phyloP scores from a whole-genome alignment of 64 coral and sea anemone genomes.

The Pocillopora verrucosa region DNA sequence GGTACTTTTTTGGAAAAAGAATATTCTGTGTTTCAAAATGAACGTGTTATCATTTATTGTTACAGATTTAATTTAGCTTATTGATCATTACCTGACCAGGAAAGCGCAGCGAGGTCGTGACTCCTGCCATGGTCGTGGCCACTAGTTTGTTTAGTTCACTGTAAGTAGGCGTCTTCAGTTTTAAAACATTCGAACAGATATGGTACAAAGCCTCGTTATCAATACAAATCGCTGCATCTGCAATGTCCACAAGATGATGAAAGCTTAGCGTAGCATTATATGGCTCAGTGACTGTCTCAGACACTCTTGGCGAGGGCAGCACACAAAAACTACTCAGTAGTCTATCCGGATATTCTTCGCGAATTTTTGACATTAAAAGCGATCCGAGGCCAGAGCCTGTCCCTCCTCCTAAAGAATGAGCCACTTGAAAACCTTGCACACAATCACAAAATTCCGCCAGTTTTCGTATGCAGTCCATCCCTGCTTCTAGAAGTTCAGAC shows the following conservation, averaged over 20 bases:
- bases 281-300: conserved; percentile 88
- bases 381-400: conserved; percentile 89
- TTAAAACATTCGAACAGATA: conserved; percentile 81
- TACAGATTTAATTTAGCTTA: too few relatives aligned
- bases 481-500: conserved; percentile 81
- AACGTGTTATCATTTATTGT: too few relatives aligned
- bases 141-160: conserved; percentile 82
- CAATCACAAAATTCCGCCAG: conserved; percentile 79
- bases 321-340: conserved; percentile 78
- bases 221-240: conserved; percentile 90
- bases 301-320: conserved; percentile 80
- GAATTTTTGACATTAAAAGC: conserved; percentile 83
- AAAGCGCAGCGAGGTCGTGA: conserved; percentile 81
- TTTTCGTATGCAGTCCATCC: conserved; percentile 92
- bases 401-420: conserved; percentile 87
- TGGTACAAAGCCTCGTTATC: conserved; percentile 94
- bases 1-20: too few relatives aligned
- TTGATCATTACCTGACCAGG: conserved; percentile 74
- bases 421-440: conserved; percentile 90
- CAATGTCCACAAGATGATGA: conserved; percentile 88
- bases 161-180: conserved; percentile 81
- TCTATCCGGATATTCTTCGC: conserved; percentile 92
- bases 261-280: conserved; percentile 92
- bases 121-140: conserved; percentile 83
- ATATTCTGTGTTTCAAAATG: too few relatives aligned